Evolutionary conservation across 2,113 vertebrate genomes (phyloP).

Genomic region (Galeopterus variegatus): DNA sequence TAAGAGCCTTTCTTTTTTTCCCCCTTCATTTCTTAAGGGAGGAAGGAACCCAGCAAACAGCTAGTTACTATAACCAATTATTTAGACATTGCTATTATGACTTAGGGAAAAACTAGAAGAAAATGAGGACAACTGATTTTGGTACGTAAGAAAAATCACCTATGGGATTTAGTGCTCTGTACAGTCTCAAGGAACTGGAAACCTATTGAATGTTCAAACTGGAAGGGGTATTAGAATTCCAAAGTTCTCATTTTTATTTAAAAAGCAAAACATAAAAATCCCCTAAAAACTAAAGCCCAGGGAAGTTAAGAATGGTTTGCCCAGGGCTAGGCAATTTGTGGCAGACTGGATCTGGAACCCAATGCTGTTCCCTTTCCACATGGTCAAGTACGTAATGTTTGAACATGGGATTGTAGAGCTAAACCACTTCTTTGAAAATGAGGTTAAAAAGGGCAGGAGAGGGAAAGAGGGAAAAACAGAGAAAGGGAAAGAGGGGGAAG

Average conservation of each 20-base stretch:
- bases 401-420: neutral
- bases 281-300: neutral
- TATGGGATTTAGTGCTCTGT: neutral
- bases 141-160: neutral
- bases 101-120: constrained; percentile 43
- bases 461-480: neutral
- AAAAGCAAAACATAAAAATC: neutral
- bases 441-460: neutral
- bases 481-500: neutral
- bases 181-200: neutral
- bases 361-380: neutral
- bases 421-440: neutral
- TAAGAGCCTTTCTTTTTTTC: neutral
- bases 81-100: constrained; percentile 21
- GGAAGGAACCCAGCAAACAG: neutral
- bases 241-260: constrained; percentile 19
- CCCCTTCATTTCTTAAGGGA: neutral
- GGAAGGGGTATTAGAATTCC: constrained; percentile 18
- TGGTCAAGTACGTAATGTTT: neutral
- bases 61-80: neutral
- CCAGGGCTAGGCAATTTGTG: constrained; percentile 43
- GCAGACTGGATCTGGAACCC: neutral
- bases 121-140: constrained; percentile 27
- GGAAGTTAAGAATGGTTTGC: neutral
- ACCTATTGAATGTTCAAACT: neutral